These are phyloP conservation scores for Sinocyclocheilus anophthalmus DNA, from an alignment of 2,113 vertebrate species.

Conservation along the genomic window DNA sequence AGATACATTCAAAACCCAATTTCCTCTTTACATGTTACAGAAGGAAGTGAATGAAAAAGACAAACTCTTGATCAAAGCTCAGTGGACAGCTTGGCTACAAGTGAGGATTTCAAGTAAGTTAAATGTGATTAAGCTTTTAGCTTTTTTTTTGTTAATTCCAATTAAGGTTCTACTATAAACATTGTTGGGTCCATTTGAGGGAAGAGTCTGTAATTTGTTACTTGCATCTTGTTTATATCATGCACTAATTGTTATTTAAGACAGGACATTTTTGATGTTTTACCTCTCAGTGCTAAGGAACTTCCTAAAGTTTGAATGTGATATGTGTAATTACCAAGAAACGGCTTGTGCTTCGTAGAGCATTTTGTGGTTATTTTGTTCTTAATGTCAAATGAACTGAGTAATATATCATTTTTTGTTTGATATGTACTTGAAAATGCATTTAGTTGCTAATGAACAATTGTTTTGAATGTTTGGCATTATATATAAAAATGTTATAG, in stretches of 20 bases:
- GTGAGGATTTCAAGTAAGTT: conserved; percentile 19
- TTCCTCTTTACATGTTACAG: conserved; percentile 21
- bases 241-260: neutral
- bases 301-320: neutral
- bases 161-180: neutral
- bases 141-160: neutral
- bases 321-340: neutral
- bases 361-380: neutral
- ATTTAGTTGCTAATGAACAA: neutral
- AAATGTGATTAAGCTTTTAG: neutral
- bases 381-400: neutral
- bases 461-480: neutral
- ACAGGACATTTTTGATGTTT: neutral
- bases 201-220: neutral
- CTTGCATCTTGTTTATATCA: neutral
- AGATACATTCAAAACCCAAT: neutral
- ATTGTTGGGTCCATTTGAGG: neutral
- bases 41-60: conserved; percentile 8
- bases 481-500: neutral
- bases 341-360: neutral
- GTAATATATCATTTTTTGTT: neutral
- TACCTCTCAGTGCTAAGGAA: neutral
- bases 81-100: neutral
- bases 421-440: neutral
- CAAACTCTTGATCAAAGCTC: neutral